Conservation (phyloP, 2,797 vertebrate species). For the Silurus aristotelis region DNA sequence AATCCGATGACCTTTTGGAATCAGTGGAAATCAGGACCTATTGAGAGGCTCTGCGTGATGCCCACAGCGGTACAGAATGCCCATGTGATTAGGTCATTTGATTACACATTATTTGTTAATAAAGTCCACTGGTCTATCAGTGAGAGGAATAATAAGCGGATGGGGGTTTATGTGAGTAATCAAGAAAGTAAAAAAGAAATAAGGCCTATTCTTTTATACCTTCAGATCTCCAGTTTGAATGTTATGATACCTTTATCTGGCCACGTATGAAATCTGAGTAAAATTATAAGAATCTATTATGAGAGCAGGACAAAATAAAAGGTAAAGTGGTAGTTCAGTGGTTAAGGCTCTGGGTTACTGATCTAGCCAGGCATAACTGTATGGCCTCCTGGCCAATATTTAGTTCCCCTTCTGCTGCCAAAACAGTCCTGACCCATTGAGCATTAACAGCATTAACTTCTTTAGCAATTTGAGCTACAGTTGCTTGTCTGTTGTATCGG, state of each 20-base stretch:
- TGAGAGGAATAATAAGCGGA: conserved; percentile 27
- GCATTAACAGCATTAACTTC: too few species aligned
- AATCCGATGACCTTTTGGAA: conserved; percentile 51
- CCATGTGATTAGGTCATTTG: conserved; percentile 52
- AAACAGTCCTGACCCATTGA: too few species aligned
- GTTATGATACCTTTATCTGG: conserved; percentile 47
- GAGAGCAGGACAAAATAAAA: not conserved
- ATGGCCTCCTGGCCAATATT: too few species aligned
- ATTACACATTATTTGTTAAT: conserved; percentile 49
- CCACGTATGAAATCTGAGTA: conserved; percentile 15
- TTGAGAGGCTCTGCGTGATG: conserved; percentile 41
- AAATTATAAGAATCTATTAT: not conserved
- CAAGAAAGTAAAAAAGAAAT: conserved; percentile 13
- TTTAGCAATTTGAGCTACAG: too few species aligned
- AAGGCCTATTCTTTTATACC: conserved; percentile 14
- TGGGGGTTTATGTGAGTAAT: conserved; percentile 19
- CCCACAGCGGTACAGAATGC: conserved; percentile 51
- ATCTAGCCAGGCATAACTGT: too few species aligned
- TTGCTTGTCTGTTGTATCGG: too few species aligned
- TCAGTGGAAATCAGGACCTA: conserved; percentile 54
- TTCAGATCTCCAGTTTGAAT: conserved; percentile 35
- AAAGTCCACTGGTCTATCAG: conserved; percentile 40
- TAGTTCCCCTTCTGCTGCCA: too few species aligned
- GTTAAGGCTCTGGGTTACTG: too few species aligned
- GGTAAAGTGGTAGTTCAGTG: too few species aligned